A percentile compares a stretch with the other conserved stretches of the same genome.
Conservation (phyloP, 2,888 invertebrate genomes). For the Sisyra terminalis region DNA sequence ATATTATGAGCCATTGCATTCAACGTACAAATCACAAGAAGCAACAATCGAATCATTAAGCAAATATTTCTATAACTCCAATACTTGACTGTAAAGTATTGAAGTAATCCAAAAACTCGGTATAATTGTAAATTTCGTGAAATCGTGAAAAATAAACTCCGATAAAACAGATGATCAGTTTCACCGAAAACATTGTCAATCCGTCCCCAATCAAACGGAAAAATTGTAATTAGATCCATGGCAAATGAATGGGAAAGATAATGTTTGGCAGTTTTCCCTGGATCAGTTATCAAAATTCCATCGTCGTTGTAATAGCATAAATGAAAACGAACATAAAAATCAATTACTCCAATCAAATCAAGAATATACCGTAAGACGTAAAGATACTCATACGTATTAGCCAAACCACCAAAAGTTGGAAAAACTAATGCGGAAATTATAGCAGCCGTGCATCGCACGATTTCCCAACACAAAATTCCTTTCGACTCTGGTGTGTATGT, state of each 20-base stretch:
- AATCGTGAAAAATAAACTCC: not conserved
- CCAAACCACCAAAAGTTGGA: not conserved
- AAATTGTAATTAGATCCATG: conserved; percentile 28
- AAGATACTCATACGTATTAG: not conserved
- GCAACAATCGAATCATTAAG: no score
- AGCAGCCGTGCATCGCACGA: conserved; percentile 4
- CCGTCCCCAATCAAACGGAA: conserved; percentile 28
- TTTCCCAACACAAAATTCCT: conserved; percentile 13
- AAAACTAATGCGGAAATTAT: not conserved
- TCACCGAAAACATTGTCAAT: conserved; percentile 10
- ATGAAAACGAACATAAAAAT: conserved; percentile 29
- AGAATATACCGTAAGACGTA: not conserved
- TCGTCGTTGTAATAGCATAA: conserved; percentile 31
- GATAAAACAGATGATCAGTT: not conserved
- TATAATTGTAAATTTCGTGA: conserved; percentile 8
- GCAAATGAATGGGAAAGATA: conserved; percentile 27
- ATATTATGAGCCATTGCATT: no score
- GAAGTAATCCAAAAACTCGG: conserved; percentile 10
- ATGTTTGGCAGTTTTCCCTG: conserved; percentile 30
- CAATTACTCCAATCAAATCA: not conserved
- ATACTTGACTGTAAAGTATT: conserved; percentile 6
- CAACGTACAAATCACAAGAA: no score
- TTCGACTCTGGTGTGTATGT: conserved; percentile 11
- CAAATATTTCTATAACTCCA: no score
- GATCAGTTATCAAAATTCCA: conserved; percentile 32